Evolutionary conservation across 2,888 invertebrate genomes (phyloP), one percentile per base, ranked within the genome.

Genomic region (Lasioglossum villosulum): DNA sequence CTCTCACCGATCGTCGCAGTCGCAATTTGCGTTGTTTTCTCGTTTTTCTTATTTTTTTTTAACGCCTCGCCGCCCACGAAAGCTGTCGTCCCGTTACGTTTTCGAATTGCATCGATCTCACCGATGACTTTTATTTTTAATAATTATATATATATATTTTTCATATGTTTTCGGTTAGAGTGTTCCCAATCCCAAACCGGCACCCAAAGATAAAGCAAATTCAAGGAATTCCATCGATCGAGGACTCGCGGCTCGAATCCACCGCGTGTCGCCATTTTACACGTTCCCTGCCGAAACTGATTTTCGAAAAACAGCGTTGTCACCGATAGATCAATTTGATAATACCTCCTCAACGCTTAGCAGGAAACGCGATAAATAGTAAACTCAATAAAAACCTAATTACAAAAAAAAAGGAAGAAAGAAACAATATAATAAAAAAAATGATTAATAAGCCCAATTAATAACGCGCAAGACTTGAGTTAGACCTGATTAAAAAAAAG

Each of bases 171-270:
- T 93, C 92, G 91, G 92, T 92, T 92, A 92, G 90, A 93, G 80
- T 90, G 88, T 90, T 85, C 91, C 91, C 90, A 90, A 91, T 92
- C 90, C 92, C 92, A 90, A 90, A 92, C 92, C 92, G 91, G 92
- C 92, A 92, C 92, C 92, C 88, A 87, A 88, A 83, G 83, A 74
- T 82, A 86, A 86, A 87, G 75, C 75, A 86, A 87, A 87, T 70
- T 77, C 66, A 75, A 89, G 70, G 78, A 79, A 84, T 84, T 80
- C 73, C 78, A 37, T 68, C 34, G 48, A 68, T 76, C 48, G 79
- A 66, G 63, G 63, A 30, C 52, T 45, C 79, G 79, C 78, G 78
- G 70, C 73, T 78, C 56, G 30, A 30, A 77, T 63, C 37, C 68
- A 12, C 8, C 78, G 68, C 76, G 56, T 23, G 37, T 63, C 56